Evolutionary conservation across 2,888 invertebrate genomes (phyloP), one percentile per base, ranked within the genome.

Genomic region (Ptychoptera contaminata): DNA sequence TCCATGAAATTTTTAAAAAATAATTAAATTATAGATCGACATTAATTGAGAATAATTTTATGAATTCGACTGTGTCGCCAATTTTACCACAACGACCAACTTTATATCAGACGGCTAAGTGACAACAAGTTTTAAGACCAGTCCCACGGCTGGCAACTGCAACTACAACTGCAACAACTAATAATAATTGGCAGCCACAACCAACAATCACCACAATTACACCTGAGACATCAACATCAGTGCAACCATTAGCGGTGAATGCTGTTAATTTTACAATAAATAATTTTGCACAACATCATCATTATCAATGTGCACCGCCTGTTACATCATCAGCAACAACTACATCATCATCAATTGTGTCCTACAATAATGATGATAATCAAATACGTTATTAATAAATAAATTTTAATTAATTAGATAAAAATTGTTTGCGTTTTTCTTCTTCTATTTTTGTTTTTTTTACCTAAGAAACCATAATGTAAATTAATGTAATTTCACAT

Each of bases 101-200:
- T 44, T 50, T 52, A 16, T 48, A 35, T 16, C 47, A 45, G 9
- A 52, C 59, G 2, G 61, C 61, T 9, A 65, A 65, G 63, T 65
- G 65, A 65, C 65, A 59, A 48, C 47, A 48, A 52, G 58, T 65
- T 47, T 49, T 65, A 48, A 58, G 65, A 15, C 65, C 65, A 10
- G 63, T 65, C 45, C 62, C 65, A 8, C 55, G 65, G 14, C 59
- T 65, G 46, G 62, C 65, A 9, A 48, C 48, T 16, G 29, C 43
- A 15, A 8, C 23, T 7, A 15, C 12, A 12, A n/a, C 9, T 12
- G 40, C 40, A 40, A 39, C 44, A n/a, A 8, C 36, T 37, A 36
- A 36, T 14, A 8, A 12, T 14, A 12, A 15, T 16, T 16, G 9
- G 10, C 16, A 7, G 16, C 15, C 9, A 15, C 9, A 8, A 16